Evolutionary conservation across 1,140 invertebrate genomes (phyloP).

Genomic region (Drosophila lini): DNA sequence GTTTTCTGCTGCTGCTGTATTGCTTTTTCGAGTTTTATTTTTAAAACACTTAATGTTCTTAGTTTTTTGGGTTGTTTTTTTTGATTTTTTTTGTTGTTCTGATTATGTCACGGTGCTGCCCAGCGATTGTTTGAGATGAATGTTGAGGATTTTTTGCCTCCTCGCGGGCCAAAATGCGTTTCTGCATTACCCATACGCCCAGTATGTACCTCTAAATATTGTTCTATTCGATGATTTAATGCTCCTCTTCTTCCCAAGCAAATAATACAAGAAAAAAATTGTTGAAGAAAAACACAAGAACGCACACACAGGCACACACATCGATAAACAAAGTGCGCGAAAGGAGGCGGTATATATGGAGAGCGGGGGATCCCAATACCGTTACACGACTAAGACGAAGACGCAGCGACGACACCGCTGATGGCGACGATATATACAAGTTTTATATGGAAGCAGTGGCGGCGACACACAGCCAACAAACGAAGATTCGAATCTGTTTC

Average conservation of each 20-base stretch:
- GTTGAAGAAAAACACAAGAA: conserved; percentile 38
- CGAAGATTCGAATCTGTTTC: conserved; percentile 83
- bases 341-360: conserved; percentile 37
- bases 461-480: conserved; percentile 80
- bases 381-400: conserved; percentile 59
- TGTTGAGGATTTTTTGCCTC: not conserved
- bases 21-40: conserved; percentile 69
- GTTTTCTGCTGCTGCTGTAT: conserved; percentile 28
- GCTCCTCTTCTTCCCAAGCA: conserved; percentile 32
- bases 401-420: conserved; percentile 43
- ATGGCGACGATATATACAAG: conserved; percentile 21
- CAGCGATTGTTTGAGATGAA: conserved; percentile 49
- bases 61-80: conserved; percentile 33
- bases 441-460: conserved; percentile 38
- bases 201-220: conserved; percentile 34
- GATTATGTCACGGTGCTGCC: conserved; percentile 67
- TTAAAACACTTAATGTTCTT: conserved; percentile 77
- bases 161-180: conserved; percentile 28
- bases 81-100: not conserved
- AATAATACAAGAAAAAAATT: conserved; percentile 24
- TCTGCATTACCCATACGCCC: conserved; percentile 27
- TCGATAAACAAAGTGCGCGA: conserved; percentile 74
- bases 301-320: conserved; percentile 42
- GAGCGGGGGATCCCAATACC: conserved; percentile 49
- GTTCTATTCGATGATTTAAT: conserved; percentile 32